Conservation (phyloP, 2,888 invertebrate genomes). For the Osmoderma eremita region DNA sequence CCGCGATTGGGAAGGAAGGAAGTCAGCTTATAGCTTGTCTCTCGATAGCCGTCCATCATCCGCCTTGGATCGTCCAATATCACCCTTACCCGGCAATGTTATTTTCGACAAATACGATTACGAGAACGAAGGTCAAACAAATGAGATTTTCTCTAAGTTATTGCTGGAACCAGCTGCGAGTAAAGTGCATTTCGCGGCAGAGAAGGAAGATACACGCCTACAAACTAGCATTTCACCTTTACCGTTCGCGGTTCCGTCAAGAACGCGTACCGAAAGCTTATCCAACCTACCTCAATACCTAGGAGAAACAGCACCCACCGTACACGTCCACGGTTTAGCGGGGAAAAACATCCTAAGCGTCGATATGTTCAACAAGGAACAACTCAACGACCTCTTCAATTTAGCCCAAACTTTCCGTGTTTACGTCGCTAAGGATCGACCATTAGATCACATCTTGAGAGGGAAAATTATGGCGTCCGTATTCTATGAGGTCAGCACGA, state of each 20-base stretch:
- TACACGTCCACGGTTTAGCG: constrained; percentile 65
- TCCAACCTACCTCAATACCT: constrained; percentile 53
- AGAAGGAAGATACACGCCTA: constrained; percentile 48
- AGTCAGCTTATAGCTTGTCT: constrained; percentile 48
- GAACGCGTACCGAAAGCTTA: constrained; percentile 55
- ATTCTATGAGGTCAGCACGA: constrained; percentile 97
- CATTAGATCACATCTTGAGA: constrained; percentile 84
- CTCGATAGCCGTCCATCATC: constrained; percentile 69
- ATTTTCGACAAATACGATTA: constrained; percentile 52
- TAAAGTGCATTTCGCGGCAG: constrained; percentile 71
- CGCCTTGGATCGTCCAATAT: constrained; percentile 66
- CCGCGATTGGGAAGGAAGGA: constrained; percentile 73
- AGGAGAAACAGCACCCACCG: constrained; percentile 52
- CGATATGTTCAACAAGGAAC: constrained; percentile 87
- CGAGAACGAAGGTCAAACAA: constrained; percentile 66
- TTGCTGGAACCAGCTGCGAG: constrained; percentile 56
- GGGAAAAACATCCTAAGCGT: constrained; percentile 88
- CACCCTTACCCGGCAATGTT: constrained; percentile 53
- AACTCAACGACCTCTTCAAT: constrained; percentile 92
- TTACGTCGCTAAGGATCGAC: constrained; percentile 84
- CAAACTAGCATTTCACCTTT: constrained; percentile 52
- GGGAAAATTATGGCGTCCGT: constrained; percentile 96
- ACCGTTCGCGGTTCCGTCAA: constrained; percentile 49
- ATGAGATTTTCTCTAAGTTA: constrained; percentile 66
- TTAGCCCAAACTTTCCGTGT: constrained; percentile 88